Evolutionary conservation across 53 echinoderm and acorn worm genomes (phyloP).

Genomic region (Actinopyga echinites): DNA sequence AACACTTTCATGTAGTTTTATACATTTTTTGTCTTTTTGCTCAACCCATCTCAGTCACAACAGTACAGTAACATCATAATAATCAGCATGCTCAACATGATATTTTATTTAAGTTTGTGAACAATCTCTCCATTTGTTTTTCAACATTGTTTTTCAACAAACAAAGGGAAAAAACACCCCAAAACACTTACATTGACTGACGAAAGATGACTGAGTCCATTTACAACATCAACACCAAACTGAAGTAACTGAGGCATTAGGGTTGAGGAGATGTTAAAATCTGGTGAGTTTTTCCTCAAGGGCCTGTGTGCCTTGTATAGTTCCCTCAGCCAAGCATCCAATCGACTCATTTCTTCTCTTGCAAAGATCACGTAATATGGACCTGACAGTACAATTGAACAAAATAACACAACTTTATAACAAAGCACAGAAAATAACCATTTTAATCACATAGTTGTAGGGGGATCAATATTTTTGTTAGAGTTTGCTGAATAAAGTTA

Average conservation of each 20-base stretch:
- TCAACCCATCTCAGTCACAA: too few relatives aligned
- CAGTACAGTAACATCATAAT: too few relatives aligned
- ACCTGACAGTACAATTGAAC: slow-evolving; percentile 22
- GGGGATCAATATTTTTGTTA: too few relatives aligned
- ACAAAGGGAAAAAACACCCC: too few relatives aligned
- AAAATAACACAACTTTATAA: not conserved
- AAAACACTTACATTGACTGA: slow-evolving; percentile 48
- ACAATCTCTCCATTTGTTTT: too few relatives aligned
- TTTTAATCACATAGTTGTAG: too few relatives aligned
- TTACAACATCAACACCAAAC: slow-evolving; percentile 61
- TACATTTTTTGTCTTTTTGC: too few relatives aligned
- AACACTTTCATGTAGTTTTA: too few relatives aligned
- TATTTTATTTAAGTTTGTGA: too few relatives aligned
- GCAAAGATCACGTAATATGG: slow-evolving; percentile 63
- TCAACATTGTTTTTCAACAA: too few relatives aligned
- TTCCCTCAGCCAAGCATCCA: slow-evolving; percentile 65
- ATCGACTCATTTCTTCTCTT: slow-evolving; percentile 45
- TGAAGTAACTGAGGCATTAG: slow-evolving; percentile 64
- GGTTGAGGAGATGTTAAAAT: slow-evolving; percentile 58
- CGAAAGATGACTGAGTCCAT: slow-evolving; percentile 67
- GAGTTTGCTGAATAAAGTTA: too few relatives aligned
- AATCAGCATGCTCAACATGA: too few relatives aligned
- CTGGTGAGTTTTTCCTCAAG: slow-evolving; percentile 46
- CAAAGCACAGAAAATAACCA: not conserved
- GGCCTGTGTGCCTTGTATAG: slow-evolving; percentile 59